phyloP scores from a whole-genome alignment of 2,113 vertebrate species.

The Anhinga anhinga region DNA sequence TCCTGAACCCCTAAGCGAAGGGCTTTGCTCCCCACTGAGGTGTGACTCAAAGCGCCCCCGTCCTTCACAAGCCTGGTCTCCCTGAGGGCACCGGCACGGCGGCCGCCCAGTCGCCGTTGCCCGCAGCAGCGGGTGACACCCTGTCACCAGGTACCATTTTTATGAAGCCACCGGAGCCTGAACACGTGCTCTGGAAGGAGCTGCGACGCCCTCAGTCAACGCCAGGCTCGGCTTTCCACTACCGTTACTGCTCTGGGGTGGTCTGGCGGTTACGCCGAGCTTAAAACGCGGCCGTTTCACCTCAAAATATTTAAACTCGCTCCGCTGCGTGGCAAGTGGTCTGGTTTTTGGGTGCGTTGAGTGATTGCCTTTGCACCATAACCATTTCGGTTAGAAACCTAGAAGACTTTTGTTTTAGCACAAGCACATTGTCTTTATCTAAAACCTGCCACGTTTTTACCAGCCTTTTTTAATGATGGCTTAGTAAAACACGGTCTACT shows the following conservation, averaged over 20 bases:
- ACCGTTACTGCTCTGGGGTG: accelerated
- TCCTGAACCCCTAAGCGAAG: neutral
- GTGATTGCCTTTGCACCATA: neutral
- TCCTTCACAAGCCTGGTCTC: accelerated
- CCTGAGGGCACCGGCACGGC: accelerated
- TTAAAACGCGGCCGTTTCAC: neutral
- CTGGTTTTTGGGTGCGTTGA: neutral
- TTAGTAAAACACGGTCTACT: neutral
- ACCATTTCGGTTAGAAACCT: neutral
- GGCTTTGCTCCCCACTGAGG: neutral
- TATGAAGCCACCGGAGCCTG: neutral
- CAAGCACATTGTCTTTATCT: neutral
- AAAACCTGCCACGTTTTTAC: neutral
- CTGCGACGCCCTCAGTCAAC: accelerated
- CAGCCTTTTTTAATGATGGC: neutral
- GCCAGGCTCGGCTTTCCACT: neutral
- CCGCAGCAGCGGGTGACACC: neutral
- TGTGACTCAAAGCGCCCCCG: neutral
- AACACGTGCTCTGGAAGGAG: neutral
- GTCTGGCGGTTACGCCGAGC: neutral
- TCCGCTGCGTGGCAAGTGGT: neutral
- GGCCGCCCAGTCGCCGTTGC: accelerated
- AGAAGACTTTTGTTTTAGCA: neutral
- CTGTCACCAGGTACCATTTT: neutral
- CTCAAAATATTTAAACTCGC: neutral